A percentile compares a stretch with the other conserved stretches of the same genome.
Evolutionary conservation across 2,888 invertebrate genomes (phyloP).

Genomic region (Hesperia comma): DNA sequence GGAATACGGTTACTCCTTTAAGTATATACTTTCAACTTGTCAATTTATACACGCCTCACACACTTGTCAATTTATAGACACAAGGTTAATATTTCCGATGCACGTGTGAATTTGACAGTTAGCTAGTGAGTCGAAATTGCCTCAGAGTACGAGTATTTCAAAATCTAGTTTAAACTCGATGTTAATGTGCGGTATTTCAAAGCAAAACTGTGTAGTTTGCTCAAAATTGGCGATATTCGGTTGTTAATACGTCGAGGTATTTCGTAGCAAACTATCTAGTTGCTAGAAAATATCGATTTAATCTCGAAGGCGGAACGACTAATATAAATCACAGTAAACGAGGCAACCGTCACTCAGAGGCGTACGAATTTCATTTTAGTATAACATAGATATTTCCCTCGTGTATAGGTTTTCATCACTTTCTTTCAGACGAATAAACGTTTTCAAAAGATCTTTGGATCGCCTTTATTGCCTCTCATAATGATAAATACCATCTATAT

Average conservation of each 20-base stretch:
- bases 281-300: conserved; percentile 36
- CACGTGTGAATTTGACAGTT: conserved; percentile 6
- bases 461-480: conserved; percentile 29
- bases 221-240: conserved; percentile 15
- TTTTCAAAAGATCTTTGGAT: conserved; percentile 27
- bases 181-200: conserved; percentile 20
- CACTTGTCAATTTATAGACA: not conserved
- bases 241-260: conserved; percentile 26
- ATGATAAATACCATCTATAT: conserved; percentile 25
- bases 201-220: conserved; percentile 19
- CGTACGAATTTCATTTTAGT: conserved; percentile 34
- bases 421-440: conserved; percentile 33
- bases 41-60: too few relatives aligned
- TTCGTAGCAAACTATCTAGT: conserved; percentile 29
- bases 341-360: conserved; percentile 36
- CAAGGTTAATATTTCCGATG: not conserved
- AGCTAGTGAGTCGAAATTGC: conserved; percentile 15
- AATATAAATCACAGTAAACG: conserved; percentile 38
- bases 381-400: conserved; percentile 34
- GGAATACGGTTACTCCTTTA: too few relatives aligned
- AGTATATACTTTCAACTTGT: too few relatives aligned
- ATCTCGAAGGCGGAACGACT: conserved; percentile 34
- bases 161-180: conserved; percentile 17
- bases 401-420: conserved; percentile 38
- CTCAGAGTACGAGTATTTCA: conserved; percentile 1